Conservation (phyloP, 1,140 invertebrate species). For the Ruditapes philippinarum region DNA sequence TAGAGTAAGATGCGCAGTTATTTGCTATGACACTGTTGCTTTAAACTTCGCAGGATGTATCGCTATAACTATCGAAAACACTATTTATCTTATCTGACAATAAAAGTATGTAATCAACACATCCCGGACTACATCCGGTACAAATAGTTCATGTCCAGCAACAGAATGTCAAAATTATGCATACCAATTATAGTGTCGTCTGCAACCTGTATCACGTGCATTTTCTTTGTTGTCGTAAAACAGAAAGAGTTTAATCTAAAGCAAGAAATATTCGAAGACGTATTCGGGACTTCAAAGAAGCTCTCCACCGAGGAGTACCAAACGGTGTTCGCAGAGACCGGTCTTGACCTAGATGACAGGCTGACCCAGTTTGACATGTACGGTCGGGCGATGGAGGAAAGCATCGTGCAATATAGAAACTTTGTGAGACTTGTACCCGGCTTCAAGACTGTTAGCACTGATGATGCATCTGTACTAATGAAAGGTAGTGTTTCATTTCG, state of each 20-base stretch:
- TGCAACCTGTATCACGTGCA: too few species aligned
- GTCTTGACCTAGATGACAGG: slow-evolving; percentile 8
- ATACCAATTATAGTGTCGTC: too few species aligned
- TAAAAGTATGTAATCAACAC: too few species aligned
- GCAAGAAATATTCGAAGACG: slow-evolving; percentile 26
- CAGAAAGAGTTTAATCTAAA: slow-evolving; percentile 34
- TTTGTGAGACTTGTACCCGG: slow-evolving; percentile 13
- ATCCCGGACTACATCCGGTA: too few species aligned
- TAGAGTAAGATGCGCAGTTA: too few species aligned
- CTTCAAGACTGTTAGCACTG: not conserved
- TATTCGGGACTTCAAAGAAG: slow-evolving; percentile 2
- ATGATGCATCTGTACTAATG: not conserved
- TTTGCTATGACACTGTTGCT: too few species aligned
- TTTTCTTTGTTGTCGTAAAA: too few species aligned
- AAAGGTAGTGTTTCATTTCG: not conserved
- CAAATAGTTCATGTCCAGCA: too few species aligned
- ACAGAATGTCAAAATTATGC: too few species aligned
- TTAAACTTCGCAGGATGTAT: too few species aligned
- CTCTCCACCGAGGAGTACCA: slow-evolving; percentile 25
- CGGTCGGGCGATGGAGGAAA: not conserved
- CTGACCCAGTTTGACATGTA: slow-evolving; percentile 3
- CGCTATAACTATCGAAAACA: too few species aligned
- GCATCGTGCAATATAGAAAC: not conserved
- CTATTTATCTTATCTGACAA: too few species aligned
- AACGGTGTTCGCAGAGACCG: not conserved